Conservation (phyloP, 2,888 invertebrate species). For the Cheilosia variabilis region DNA sequence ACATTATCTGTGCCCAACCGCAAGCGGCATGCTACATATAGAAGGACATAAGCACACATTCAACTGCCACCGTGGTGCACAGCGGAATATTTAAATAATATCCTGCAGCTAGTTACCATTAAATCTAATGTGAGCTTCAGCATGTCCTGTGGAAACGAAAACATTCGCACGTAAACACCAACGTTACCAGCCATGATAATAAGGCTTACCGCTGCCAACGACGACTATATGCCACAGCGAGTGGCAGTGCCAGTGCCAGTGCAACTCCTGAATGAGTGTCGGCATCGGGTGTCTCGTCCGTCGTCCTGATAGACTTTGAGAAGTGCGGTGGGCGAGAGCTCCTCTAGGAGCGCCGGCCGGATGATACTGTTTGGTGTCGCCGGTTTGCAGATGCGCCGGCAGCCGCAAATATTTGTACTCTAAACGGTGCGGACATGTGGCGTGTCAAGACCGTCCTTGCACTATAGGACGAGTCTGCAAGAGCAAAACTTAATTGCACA, state of each 20-base stretch:
- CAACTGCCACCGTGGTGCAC: constrained; percentile 32
- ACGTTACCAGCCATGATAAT: constrained; percentile 69
- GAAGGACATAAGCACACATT: constrained; percentile 28
- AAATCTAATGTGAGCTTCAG: constrained; percentile 66
- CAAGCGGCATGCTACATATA: constrained; percentile 44
- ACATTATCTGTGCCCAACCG: constrained; percentile 51
- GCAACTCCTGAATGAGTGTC: constrained; percentile 24
- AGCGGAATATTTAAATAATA: constrained; percentile 72
- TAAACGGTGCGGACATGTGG: constrained; percentile 67
- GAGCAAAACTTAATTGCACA: constrained; percentile 45
- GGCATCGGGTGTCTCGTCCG: constrained; percentile 8
- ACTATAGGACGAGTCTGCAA: constrained; percentile 32
- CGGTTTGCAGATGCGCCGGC: constrained; percentile 51
- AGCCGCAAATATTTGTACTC: constrained; percentile 68
- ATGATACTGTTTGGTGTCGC: neutral
- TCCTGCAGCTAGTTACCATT: constrained; percentile 74
- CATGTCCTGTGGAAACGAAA: constrained; percentile 69
- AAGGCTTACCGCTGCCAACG: constrained; percentile 52
- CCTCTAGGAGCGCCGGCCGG: constrained; percentile 22
- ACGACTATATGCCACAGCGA: constrained; percentile 12
- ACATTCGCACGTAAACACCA: constrained; percentile 74
- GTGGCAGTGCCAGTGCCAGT: constrained; percentile 4
- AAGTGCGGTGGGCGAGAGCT: constrained; percentile 46
- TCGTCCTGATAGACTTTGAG: constrained; percentile 55
- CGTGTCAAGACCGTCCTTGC: constrained; percentile 22